Evolutionary conservation across 2,113 vertebrate genomes (phyloP).

Genomic region (Antigone vipio): DNA sequence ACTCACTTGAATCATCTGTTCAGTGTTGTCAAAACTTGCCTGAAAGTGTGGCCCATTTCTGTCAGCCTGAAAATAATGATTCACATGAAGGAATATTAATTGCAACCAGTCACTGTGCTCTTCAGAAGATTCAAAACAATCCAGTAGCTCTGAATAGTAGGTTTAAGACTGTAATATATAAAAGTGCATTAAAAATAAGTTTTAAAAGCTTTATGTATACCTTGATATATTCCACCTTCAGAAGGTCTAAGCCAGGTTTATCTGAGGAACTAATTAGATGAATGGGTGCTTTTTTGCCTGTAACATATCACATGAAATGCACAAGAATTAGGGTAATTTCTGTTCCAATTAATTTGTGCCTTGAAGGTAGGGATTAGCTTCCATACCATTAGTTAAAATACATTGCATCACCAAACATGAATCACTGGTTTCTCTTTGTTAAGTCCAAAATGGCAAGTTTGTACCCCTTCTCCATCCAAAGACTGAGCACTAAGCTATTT

Average conservation of each 20-base stretch:
- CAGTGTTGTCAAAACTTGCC: constrained; percentile 84
- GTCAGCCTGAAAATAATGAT: constrained; percentile 80
- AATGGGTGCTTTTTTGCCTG: constrained; percentile 81
- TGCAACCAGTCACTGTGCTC: neutral
- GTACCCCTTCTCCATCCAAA: neutral
- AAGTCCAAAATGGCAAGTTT: neutral
- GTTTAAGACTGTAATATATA: neutral
- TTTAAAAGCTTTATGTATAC: constrained; percentile 61
- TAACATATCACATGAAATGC: neutral
- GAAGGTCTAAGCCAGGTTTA: constrained; percentile 82
- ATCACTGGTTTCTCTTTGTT: neutral
- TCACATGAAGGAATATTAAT: neutral
- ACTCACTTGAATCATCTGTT: constrained; percentile 90
- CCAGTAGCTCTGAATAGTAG: neutral
- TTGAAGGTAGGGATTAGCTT: neutral
- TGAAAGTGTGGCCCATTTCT: constrained; percentile 85
- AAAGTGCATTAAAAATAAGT: neutral
- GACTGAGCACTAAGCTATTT: neutral
- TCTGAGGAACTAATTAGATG: constrained; percentile 90
- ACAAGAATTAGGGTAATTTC: neutral
- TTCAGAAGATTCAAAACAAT: neutral
- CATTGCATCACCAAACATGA: neutral
- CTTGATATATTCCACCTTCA: constrained; percentile 92
- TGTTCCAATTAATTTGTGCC: neutral
- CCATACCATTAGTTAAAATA: neutral